phyloP scores from a whole-genome alignment of 2,797 vertebrate species.

The Clarias laeviceps region DNA sequence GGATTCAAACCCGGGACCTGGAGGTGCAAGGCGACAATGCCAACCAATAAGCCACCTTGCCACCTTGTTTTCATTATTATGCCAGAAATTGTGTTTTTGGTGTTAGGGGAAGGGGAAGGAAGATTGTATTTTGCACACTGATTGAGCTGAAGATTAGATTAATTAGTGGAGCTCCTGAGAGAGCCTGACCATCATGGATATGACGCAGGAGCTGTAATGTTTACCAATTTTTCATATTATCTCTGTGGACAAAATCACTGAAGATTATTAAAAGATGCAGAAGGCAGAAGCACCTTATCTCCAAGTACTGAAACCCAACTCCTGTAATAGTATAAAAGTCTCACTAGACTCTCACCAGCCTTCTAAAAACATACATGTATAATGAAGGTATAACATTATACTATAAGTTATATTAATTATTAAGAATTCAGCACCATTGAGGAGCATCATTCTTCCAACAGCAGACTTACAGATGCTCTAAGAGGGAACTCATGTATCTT shows the following conservation, averaged over 20 bases:
- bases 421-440: neutral
- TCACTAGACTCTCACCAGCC: neutral
- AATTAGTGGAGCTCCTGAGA: neutral
- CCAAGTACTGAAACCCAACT: neutral
- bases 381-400: neutral
- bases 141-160: constrained; percentile 1
- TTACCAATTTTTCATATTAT: neutral
- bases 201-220: constrained; percentile 1
- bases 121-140: neutral
- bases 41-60: no score
- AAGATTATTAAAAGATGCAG: neutral
- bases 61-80: neutral
- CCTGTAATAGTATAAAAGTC: neutral
- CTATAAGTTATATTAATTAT: neutral
- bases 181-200: neutral
- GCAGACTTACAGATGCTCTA: neutral
- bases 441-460: neutral
- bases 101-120: neutral
- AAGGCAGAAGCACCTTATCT: neutral
- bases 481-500: constrained; percentile 31
- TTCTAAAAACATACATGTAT: neutral
- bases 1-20: no score
- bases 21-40: no score
- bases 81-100: neutral
- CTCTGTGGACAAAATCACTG: neutral